Evolutionary conservation across 2,888 invertebrate genomes (phyloP).

Genomic region (Erynnis tages): DNA sequence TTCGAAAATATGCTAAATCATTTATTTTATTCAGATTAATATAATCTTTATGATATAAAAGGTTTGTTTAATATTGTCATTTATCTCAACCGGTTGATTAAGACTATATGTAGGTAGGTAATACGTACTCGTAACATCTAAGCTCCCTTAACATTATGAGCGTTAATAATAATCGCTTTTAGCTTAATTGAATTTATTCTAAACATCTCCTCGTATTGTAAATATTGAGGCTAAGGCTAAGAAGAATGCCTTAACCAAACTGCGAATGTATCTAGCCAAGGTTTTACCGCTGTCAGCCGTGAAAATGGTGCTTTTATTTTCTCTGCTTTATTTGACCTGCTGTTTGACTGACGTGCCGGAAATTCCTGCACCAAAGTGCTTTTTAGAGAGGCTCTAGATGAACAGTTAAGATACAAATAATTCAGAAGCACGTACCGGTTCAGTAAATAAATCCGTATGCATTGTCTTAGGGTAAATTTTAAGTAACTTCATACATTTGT

Average conservation of each 20-base stretch:
- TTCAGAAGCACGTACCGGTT: neutral
- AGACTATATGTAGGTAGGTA: no score
- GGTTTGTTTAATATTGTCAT: no score
- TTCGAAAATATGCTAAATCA: no score
- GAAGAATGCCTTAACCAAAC: slow-evolving; percentile 43
- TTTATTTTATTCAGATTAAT: no score
- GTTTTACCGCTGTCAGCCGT: slow-evolving; percentile 52
- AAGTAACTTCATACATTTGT: no score
- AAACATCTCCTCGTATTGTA: no score
- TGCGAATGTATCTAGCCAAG: slow-evolving; percentile 49
- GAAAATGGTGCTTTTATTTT: slow-evolving; percentile 60
- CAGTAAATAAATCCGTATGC: no score
- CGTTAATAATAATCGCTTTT: no score
- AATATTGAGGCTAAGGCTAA: slow-evolving; percentile 7
- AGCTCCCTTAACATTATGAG: neutral
- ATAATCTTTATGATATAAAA: no score
- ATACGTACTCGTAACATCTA: neutral
- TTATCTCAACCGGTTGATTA: no score
- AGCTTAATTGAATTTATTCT: no score
- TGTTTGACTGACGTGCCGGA: slow-evolving; percentile 47
- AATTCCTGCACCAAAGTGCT: slow-evolving; percentile 44
- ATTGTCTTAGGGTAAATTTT: no score
- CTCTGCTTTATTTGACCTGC: slow-evolving; percentile 60
- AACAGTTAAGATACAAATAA: neutral
- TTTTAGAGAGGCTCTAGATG: slow-evolving; percentile 32